Evolutionary conservation across 2,888 invertebrate genomes (phyloP).

Genomic region (Drosophila ezoana): DNA sequence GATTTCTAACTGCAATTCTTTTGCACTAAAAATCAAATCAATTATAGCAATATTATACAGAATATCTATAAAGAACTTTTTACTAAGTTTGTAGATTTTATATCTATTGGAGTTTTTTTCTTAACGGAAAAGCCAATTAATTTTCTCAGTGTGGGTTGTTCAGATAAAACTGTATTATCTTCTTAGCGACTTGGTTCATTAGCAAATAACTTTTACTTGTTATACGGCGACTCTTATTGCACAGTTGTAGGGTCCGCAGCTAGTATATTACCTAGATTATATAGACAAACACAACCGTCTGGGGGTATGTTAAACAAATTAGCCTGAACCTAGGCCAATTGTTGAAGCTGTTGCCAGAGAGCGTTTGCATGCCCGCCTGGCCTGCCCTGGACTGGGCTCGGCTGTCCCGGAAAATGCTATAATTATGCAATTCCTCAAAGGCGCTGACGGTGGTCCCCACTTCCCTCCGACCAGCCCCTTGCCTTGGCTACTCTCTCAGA

Average conservation of each 20-base stretch:
- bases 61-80: too few relatives aligned
- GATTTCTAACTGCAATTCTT: too few relatives aligned
- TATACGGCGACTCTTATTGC: constrained; percentile 1
- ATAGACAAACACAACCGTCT: constrained; percentile 55
- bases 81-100: too few relatives aligned
- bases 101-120: too few relatives aligned
- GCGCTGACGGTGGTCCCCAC: constrained; percentile 81
- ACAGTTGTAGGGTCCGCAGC: constrained; percentile 18
- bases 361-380: constrained; percentile 11
- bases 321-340: constrained; percentile 53
- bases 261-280: constrained; percentile 52
- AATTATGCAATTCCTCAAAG: constrained; percentile 83
- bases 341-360: constrained; percentile 10
- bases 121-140: too few relatives aligned
- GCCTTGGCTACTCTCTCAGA: constrained; percentile 11
- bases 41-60: too few relatives aligned
- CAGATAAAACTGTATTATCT: neutral
- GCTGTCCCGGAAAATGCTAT: constrained; percentile 74
- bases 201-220: constrained; percentile 12
- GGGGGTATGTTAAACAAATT: constrained; percentile 66
- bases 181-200: constrained; percentile 4
- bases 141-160: neutral
- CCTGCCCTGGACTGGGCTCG: constrained; percentile 22
- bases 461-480: constrained; percentile 21
- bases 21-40: too few relatives aligned